Base-by-base conservation (phyloP, 1,140 invertebrate genomes). In the Prorops nasuta region DNA sequence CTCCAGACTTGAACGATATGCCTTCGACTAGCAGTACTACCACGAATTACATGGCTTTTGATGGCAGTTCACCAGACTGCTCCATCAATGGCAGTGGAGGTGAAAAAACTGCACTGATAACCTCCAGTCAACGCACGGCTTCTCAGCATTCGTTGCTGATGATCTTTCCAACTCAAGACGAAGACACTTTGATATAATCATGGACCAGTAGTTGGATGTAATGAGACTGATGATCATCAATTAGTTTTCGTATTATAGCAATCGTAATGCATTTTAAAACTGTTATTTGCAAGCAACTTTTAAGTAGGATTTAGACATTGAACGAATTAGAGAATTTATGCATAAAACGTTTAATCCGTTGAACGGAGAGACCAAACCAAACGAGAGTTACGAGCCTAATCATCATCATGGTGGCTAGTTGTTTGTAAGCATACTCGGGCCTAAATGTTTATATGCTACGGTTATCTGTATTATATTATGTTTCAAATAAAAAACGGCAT, bases 171-270 rank as follows among this genome's bases (percentile, higher is more conserved):
- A 79, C 78, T 15, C 84, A 86, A 67, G 87, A 90, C 63, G 85
- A 89, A 66, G 86, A 88, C 64, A 89, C 86, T 0, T 77, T 88
- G 28, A 86, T 89, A 59, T 89, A 84, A 79, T 37, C n/a, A 42
- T 45, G n/a, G 24, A 28, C 24, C 24, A 28, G 24, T 10, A 6
- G 24, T 28, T 28, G 4, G 24, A 28, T 28, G 24, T 28, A 28
- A 6, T 28, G 24, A 28, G 24, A 28, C 24, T 28, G 24, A 28
- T 28, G 24, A 28, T 10, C 4, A 28, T 28, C 24, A 28, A 28
- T 28, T 28, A 28, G 10, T 28, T 28, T 28, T 28, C 24, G 24
- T 28, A 28, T 28, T 10, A 10, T n/a, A n/a, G n/a, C n/a, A n/a
- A n/a, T n/a, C n/a, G n/a, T n/a, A n/a, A n/a, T n/a, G n/a, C n/a